Evolutionary conservation across 2,113 vertebrate genomes (phyloP), one percentile per base, ranked within the genome.

Genomic region (Osmerus eperlanus): DNA sequence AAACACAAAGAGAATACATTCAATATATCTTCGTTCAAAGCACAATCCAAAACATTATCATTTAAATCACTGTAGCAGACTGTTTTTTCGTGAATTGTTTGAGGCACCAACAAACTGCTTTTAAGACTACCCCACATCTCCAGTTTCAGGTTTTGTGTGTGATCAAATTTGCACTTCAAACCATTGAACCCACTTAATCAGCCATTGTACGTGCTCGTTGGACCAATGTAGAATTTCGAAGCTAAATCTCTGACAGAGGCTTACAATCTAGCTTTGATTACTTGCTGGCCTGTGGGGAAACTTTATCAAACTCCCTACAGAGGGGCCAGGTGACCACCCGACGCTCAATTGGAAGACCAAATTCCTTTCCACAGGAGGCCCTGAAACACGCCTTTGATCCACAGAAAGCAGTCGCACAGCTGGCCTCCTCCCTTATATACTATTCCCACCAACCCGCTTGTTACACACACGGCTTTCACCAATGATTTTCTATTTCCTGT

Each of bases 161-260:
- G 86, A 91, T 91, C 88, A 92, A 83, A 95, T 95, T 93, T 94
- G 90, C 91, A 96, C 92, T 94, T 93, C 92, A 93, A 88, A 94
- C 92, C 89, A 85, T 85, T 85, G 80, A 91, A 80, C 81, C 77
- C 83, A 83, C 85, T 89, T 96, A 94, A 94, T 92, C 88, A 93
- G 86, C 84, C 87, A 90, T 92, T 93, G 90, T 94, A 91, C 81
- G 80, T 18, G 68, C 84, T 90, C 89, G 83, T 71, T 92, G 92
- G 91, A 88, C 90, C 93, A 86, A 89, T 89, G 87, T 73, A 76
- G 80, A 87, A 80, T 85, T 90, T 92, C 86, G 87, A 53, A 84
- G 83, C 87, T 80, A 89, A 80, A 83, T 87, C 87, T 90, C 88
- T 81, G 86, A 86, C 81, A 86, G 78, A 78, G 86, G 81, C 90